Evolutionary conservation across 2,797 vertebrate species (phyloP), one percentile per base, ranked within the genome.

Genomic region (Hypotaenidia philippensis): DNA sequence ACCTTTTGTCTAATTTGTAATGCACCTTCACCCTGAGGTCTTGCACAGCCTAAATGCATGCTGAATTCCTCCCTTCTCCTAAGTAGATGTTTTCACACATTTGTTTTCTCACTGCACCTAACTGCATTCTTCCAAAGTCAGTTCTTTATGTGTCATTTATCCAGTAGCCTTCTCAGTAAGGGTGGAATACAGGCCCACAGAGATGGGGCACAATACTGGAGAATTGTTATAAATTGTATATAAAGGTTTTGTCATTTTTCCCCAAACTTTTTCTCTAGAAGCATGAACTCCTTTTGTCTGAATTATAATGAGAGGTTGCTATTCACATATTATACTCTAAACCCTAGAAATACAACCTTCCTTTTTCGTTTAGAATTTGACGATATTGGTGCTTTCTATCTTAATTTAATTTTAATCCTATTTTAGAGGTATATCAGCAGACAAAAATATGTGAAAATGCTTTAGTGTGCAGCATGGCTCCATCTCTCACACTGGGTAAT

Each of bases 1-100:
- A 78, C 84, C 50, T 93, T 92, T 85, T 86, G 57, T 94, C 87
- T 91, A 47, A 89, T 94, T 85, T 93, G 82, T 6, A 2, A 23
- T 91, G 84, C 72, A 69, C 89, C 57, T 91, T 96, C 78, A 91
- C 90, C 87, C 38, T 0, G 4, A 75, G 94, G 83, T 90, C 83
- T 68, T 66, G 60, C 4, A 31, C 26, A 81, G 56, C 32, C 27
- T 55, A 72, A 89, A 84, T 47, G 21, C 9, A 2, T 56, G 47
- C 44, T 90, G 68, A 79, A 93, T 94, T 83, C 53, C 25, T 71
- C 76, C 14, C 25, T 83, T 74, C 31, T 68, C 17, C 44, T 53
- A 26, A 68, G 36, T 6, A 84, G 71, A 77, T 29, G 14, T 87
- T 96, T 92, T 87, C n/a, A 19, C 15, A 23, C 1, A 3, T 90